Conservation (phyloP, 2,797 vertebrate genomes). For the Thunnus albacares region DNA sequence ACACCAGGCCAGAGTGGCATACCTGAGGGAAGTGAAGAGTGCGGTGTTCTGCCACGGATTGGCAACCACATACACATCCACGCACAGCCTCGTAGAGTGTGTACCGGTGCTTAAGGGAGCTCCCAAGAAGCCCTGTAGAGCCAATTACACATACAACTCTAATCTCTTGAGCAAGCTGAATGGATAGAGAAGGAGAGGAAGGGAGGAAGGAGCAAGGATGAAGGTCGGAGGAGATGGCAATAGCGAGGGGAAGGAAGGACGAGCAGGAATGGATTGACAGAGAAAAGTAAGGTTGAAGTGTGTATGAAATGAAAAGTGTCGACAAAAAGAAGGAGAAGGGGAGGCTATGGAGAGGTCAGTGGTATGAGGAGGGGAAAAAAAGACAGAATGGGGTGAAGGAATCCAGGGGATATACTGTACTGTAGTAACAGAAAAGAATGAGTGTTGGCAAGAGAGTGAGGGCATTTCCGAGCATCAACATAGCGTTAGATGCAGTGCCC, state of each 20-base stretch:
- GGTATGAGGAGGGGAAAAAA: not conserved
- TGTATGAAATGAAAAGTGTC: not conserved
- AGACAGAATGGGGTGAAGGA: conserved; percentile 19
- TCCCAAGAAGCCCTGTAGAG: conserved; percentile 67
- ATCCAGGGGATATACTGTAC: not conserved
- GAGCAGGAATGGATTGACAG: conserved; percentile 11
- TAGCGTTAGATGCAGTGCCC: conserved; percentile 56
- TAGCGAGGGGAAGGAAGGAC: not conserved
- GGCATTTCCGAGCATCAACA: conserved; percentile 36
- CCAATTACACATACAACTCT: conserved; percentile 76
- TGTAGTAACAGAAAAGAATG: not conserved
- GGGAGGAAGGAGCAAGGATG: not conserved
- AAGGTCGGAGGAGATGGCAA: conserved; percentile 18
- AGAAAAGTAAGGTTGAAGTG: not conserved
- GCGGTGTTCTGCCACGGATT: conserved; percentile 32
- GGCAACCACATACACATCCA: conserved; percentile 33
- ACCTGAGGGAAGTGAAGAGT: conserved; percentile 67
- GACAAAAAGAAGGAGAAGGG: not conserved
- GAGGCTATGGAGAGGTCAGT: not conserved
- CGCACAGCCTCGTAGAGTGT: conserved; percentile 17
- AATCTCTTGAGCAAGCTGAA: conserved; percentile 63
- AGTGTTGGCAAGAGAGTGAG: conserved; percentile 17
- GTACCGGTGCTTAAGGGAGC: conserved; percentile 48
- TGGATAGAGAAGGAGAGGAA: conserved; percentile 29
- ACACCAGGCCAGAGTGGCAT: conserved; percentile 39